These are phyloP conservation scores for Scaptomyza montana DNA, from an alignment of 1,140 invertebrate species.

Conservation along the genomic window DNA sequence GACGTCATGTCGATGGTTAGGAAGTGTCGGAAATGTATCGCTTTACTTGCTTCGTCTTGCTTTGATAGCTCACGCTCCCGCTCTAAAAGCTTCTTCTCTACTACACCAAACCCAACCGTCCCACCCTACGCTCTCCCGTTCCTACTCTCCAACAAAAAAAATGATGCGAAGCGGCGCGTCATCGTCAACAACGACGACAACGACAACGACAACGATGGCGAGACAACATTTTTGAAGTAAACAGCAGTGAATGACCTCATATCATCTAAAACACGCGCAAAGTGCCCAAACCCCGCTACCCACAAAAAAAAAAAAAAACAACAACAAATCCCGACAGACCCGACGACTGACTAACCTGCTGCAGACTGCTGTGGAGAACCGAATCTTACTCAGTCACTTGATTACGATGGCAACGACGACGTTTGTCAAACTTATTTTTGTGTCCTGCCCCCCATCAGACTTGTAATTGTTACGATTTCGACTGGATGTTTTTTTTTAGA, in stretches of 20 bases:
- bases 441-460: conserved; percentile 58
- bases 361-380: conserved; percentile 47
- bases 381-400: conserved; percentile 29
- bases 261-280: conserved; percentile 82
- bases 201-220: conserved; percentile 35
- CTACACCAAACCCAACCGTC: not conserved
- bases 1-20: conserved; percentile 64
- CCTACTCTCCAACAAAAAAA: conserved; percentile 12
- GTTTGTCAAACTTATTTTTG: conserved; percentile 56
- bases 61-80: conserved; percentile 7
- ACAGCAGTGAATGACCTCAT: conserved; percentile 83
- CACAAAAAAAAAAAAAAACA: not conserved
- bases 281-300: conserved; percentile 60
- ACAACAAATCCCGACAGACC: not conserved
- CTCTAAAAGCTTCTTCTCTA: conserved; percentile 2
- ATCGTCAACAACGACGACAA: conserved; percentile 30
- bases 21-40: conserved; percentile 79
- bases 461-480: conserved; percentile 77
- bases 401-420: conserved; percentile 53
- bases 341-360: conserved; percentile 65
- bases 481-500: not conserved
- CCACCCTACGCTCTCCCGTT: not conserved
- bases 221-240: conserved; percentile 76
- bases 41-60: conserved; percentile 50
- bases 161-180: conserved; percentile 54